These are phyloP conservation scores for Pycnomerus fuliginosus DNA, from an alignment of 2,888 invertebrate genomes.

Conservation along the genomic window DNA sequence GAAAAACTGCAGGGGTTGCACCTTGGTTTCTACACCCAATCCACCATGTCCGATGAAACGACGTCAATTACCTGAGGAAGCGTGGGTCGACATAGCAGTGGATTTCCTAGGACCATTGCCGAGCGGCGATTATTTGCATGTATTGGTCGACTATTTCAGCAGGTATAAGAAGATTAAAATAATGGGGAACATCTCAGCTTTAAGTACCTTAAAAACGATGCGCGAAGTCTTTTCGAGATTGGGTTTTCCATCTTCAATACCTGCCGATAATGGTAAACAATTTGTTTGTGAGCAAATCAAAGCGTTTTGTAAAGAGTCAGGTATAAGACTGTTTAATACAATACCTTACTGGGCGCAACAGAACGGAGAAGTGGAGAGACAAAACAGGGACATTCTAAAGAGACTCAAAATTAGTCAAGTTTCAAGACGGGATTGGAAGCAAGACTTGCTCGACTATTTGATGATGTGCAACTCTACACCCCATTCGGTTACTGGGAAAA, in stretches of 20 bases:
- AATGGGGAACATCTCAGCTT: constrained; percentile 1
- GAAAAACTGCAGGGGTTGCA: constrained; percentile 26
- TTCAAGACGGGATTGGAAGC: constrained; percentile 8
- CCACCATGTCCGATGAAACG: constrained; percentile 26
- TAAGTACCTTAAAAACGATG: too few relatives aligned
- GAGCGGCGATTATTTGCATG: constrained; percentile 28
- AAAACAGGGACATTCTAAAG: constrained; percentile 22
- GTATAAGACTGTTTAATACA: constrained; percentile 24
- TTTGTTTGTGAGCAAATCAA: constrained; percentile 24
- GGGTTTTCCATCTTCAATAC: too few relatives aligned
- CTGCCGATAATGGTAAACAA: constrained; percentile 31
- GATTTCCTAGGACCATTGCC: constrained; percentile 35
- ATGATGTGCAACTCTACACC: constrained; percentile 20
- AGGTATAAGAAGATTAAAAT: constrained; percentile 28
- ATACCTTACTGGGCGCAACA: constrained; percentile 25
- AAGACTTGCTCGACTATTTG: constrained; percentile 15
- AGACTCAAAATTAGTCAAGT: constrained; percentile 13
- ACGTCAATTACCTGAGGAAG: constrained; percentile 22
- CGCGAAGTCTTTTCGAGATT: too few relatives aligned
- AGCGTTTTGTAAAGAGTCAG: constrained; percentile 23
- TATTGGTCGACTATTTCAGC: constrained; percentile 37
- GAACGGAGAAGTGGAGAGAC: constrained; percentile 27
- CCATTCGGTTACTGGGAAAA: constrained; percentile 10
- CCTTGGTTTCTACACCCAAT: constrained; percentile 22
- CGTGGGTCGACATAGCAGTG: constrained; percentile 31